Base-by-base conservation (phyloP, 1,140 invertebrate genomes). In the Micrasema minimum region DNA sequence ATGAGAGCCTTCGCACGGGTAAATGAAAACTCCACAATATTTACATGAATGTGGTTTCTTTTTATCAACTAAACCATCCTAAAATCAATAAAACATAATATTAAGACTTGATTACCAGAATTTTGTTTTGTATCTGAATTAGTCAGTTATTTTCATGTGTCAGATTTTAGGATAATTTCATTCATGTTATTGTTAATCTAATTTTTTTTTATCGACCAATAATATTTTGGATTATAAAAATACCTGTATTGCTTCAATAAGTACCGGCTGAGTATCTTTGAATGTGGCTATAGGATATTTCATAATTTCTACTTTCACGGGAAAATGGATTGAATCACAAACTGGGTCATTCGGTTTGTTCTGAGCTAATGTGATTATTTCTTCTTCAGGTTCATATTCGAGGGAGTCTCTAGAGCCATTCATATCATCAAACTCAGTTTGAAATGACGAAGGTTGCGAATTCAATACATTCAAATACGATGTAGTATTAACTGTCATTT, bases 1-100 rank as follows among this genome's bases (percentile, higher is more conserved):
- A 72, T 65, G 1, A 83, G 62, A 10, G 82, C 79, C 23, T 78
- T 77, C 7, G 76, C 76, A 5, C 78, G 71, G 1, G 79, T 70
- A 62, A 83, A 83, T 23, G 41, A 76, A n/a, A 2, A 78, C 55
- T n/a, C 81, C 81, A 55, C 81, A 83, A 16, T 80, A 77, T 26
- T 41, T 77, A 51, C 82, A 83, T 0, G 71, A 69, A 31, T 79
- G 71, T 10, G 66, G 74, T 46, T 79, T 80, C 22, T 35, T 69
- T 35, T 66, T 66, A 14, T 0, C 43, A 6, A 31, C 11, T 14
- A 23, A 37, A 69, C 62, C 57, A 26, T 50, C 55, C 67, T 69
- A 26, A 23, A 69, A 50, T 35, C 23, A 38, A 35, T 57, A 1
- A 57, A n/a, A n/a, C n/a, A n/a, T n/a, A n/a, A n/a, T n/a, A n/a